Conservation (phyloP, 1,140 invertebrate species). For the Brachionus manjavacas region DNA sequence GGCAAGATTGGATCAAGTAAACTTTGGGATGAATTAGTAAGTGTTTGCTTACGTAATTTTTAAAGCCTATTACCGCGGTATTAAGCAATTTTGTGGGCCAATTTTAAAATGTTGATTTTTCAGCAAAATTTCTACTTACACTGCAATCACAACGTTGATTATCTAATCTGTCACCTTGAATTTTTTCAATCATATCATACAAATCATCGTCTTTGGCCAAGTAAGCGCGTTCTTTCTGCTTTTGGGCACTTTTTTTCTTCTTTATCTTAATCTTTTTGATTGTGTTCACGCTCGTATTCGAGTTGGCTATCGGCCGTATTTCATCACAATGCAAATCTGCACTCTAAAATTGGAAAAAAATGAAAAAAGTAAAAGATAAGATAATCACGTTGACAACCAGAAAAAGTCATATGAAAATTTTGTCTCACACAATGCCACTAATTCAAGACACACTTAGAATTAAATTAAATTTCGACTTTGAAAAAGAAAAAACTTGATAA, state of each 20-base stretch:
- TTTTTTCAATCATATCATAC: constrained; percentile 42
- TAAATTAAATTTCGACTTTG: background rate
- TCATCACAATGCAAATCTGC: background rate
- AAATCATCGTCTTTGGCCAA: constrained; percentile 21
- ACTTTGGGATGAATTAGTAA: background rate
- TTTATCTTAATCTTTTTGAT: constrained; percentile 36
- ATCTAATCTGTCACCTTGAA: constrained; percentile 43
- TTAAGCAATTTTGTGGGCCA: background rate
- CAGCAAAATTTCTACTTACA: background rate
- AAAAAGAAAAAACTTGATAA: background rate
- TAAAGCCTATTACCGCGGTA: background rate
- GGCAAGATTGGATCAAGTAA: background rate
- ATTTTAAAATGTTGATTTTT: constrained; percentile 16
- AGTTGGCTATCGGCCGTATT: background rate
- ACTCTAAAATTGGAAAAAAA: background rate
- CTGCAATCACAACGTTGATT: constrained; percentile 43
- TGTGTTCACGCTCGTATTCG: constrained; percentile 25
- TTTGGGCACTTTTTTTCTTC: constrained; percentile 7
- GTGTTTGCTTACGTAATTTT: background rate
- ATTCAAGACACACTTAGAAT: background rate
- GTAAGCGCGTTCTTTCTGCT: background rate
- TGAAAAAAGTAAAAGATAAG: background rate
- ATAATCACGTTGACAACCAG: background rate
- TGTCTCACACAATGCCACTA: background rate
- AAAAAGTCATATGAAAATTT: background rate